Percentiles rank a stretch among this genome's conserved stretches.
Evolutionary conservation across 2,888 invertebrate genomes (phyloP).

Genomic region (Pomacea canaliculata): DNA sequence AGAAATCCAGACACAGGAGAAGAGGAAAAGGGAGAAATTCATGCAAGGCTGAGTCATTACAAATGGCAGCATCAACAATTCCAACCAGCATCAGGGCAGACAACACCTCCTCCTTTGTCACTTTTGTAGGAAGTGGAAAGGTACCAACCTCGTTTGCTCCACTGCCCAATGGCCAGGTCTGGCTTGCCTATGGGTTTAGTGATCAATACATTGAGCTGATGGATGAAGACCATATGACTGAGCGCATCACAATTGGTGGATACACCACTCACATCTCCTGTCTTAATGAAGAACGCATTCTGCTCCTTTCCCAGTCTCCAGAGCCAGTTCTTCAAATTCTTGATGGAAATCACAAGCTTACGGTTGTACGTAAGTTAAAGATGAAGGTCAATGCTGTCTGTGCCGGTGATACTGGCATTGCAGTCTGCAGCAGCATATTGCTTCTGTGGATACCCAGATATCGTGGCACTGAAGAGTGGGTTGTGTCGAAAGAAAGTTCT

Average conservation of each 20-base stretch:
- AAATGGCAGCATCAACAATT: too few relatives aligned
- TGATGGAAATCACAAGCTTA: neutral
- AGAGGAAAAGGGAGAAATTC: too few relatives aligned
- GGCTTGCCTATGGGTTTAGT: conserved; percentile 16
- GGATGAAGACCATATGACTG: neutral
- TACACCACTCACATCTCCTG: conserved; percentile 9
- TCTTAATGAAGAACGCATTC: conserved; percentile 3
- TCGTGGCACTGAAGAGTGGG: conserved; percentile 7
- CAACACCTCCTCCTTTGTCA: too few relatives aligned
- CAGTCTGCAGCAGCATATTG: neutral
- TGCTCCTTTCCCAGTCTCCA: conserved; percentile 7
- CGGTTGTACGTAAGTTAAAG: neutral
- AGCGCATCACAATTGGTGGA: conserved; percentile 7
- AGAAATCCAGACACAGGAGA: too few relatives aligned
- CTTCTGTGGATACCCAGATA: conserved; percentile 13
- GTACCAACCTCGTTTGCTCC: conserved; percentile 1
- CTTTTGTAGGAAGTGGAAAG: neutral
- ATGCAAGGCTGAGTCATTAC: too few relatives aligned
- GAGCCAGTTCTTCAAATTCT: neutral
- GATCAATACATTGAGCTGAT: conserved; percentile 18
- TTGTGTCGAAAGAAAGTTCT: neutral
- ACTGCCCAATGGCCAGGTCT: neutral
- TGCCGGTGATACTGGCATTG: conserved; percentile 20
- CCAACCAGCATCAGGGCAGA: too few relatives aligned
- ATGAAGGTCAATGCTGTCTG: conserved; percentile 2